These are phyloP conservation scores for Sarcophaga carnaria DNA, from an alignment of 2,888 invertebrate species.

Conservation along the genomic window DNA sequence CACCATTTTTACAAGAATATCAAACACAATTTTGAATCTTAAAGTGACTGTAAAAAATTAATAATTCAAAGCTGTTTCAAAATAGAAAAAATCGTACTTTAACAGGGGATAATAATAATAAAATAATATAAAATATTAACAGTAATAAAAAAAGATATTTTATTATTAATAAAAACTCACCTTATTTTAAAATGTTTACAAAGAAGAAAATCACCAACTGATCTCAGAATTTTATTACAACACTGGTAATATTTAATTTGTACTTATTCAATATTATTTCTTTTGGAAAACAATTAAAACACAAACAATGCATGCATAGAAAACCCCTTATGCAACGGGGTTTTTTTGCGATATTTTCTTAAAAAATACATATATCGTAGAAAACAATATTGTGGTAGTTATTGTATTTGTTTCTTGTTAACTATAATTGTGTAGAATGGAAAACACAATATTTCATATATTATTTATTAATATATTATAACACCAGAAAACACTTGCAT, in stretches of 20 bases:
- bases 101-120: too few species aligned
- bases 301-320: conserved; percentile 11
- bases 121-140: too few species aligned
- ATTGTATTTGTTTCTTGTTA: conserved; percentile 45
- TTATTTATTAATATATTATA: conserved; percentile 23
- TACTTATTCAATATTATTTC: conserved; percentile 5
- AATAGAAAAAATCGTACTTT: too few species aligned
- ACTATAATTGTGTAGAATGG: conserved; percentile 21
- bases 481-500: conserved; percentile 55
- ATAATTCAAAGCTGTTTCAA: too few species aligned
- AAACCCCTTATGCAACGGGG: conserved; percentile 45
- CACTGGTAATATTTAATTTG: conserved; percentile 1
- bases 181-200: too few species aligned
- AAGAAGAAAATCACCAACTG: too few species aligned
- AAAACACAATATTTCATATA: neutral
- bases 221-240: too few species aligned
- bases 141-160: too few species aligned
- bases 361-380: neutral
- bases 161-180: too few species aligned
- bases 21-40: too few species aligned
- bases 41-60: too few species aligned
- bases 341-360: conserved; percentile 18
- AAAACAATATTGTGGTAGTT: conserved; percentile 17
- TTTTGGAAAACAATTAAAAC: neutral
- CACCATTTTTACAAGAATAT: too few species aligned